Evolutionary conservation across 1,140 invertebrate genomes (phyloP), one percentile per base, ranked within the genome.

Genomic region (Acyrthosiphon pisum): DNA sequence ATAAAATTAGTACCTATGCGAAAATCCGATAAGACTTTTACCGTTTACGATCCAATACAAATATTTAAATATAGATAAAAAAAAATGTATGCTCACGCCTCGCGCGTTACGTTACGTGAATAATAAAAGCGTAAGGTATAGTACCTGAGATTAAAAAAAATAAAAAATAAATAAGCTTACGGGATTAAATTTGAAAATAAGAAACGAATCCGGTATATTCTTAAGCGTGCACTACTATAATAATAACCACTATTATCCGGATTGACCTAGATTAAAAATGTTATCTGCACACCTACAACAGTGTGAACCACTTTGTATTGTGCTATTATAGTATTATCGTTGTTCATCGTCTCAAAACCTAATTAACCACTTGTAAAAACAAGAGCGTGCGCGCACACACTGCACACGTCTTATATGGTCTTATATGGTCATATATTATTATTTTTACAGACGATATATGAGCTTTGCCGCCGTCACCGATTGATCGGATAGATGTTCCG

Each of bases 321-420:
- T 53, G 7, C 87, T 37, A 89, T 53, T 89, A 89, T 89, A 44
- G 48, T 37, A 89, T 53, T 89, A 89, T 89, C 84, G 48, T 87
- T 46, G 84, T 46, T 44, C 37, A 22, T 84, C 83, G 22, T 44
- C 20, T 35, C 8, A 26, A 87, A 87, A 87, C 44, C 84, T 87
- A 87, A 87, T 87, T 87, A 87, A n/a, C 84, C 84, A 2, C 11
- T 18, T 46, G 44, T 87, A 87, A 87, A 86, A 76, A 76, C 60
- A 76, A 76, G n/a, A 30, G 30, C 30, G 1, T 76, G 30, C 84
- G 44, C 41, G 26, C 44, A 14, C 84, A 87, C 23, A 44, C 11
- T 9, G 26, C 30, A 18, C 23, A 84, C 83, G 26, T 26, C 41
- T 41, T 41, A 41, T 41, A n/a, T n/a, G n/a, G n/a, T n/a, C n/a